Evolutionary conservation across 2,797 vertebrate genomes (phyloP), one percentile per base, ranked within the genome.

Genomic region (Sibirionetta formosa): DNA sequence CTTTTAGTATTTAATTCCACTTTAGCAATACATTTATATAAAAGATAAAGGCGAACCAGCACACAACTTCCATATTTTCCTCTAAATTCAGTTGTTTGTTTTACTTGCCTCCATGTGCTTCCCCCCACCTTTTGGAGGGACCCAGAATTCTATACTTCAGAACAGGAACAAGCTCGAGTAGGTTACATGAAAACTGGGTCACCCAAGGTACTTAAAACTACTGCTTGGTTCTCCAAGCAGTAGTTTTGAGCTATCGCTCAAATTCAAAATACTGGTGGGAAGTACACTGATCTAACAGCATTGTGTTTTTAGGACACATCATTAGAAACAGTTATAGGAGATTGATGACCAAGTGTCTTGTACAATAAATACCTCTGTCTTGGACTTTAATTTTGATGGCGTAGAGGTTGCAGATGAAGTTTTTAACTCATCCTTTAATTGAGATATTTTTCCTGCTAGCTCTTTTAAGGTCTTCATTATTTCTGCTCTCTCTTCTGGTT

Each of bases 391-490:
- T 97, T 99, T 98, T 64, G 98, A 98, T 76, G 98, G 98, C 76
- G 97, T 89, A n/a, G 98, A 97, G 82, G 98, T 91, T 64, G 98
- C 56, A 77, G 98, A 96, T 72, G 98, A 97, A 82, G 98, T 99
- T 98, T 99, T 99, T 97, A 99, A 98, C 96, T 99, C 99, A 82
- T 99, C 99, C 98, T 99, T 99, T 94, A 99, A 98, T 73, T 99
- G 99, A 76, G 98, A 98, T 70, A 99, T 99, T 98, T 99, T 99
- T 96, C 99, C 99, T 9, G 98, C 98, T 90, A 99, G 98, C 80
- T 99, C 99, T 97, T 99, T 99, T 51, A 99, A 98, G 6, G 99
- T 99, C 98, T 99, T 99, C 99, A 99, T 99, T 93, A 99, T 98
- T 97, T 99, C 99, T 94, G 99, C 99, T 84, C 99, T 98, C 90